These are phyloP conservation scores for Acromyrmex echinatior DNA, from an alignment of 1,140 invertebrate genomes.

Conservation along the genomic window DNA sequence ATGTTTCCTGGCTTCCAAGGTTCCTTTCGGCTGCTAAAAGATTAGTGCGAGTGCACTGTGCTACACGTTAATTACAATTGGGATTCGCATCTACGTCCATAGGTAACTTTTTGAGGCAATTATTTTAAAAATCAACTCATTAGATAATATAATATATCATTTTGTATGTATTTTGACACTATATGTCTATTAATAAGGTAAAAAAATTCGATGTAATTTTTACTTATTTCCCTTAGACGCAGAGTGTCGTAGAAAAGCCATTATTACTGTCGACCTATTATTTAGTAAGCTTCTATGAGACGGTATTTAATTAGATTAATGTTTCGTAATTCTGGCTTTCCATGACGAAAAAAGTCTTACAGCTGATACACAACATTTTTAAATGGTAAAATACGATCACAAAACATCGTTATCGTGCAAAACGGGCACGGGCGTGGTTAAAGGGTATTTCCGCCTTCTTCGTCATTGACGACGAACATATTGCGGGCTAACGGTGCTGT, in stretches of 20 bases:
- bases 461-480: not conserved
- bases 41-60: slow-evolving; percentile 28
- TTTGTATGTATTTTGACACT: not conserved
- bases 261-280: slow-evolving; percentile 21
- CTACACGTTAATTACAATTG: slow-evolving; percentile 20
- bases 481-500: slow-evolving; percentile 41
- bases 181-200: not conserved
- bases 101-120: not conserved
- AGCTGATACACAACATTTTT: slow-evolving; percentile 1
- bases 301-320: not conserved
- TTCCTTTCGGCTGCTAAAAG: slow-evolving; percentile 18
- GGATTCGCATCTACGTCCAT: slow-evolving; percentile 27
- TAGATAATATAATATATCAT: not conserved
- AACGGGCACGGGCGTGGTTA: slow-evolving; percentile 8
- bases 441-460: not conserved
- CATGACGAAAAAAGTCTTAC: not conserved
- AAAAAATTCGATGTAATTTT: not conserved
- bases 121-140: not conserved
- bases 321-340: slow-evolving; percentile 27
- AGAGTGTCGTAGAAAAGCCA: slow-evolving; percentile 35
- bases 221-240: not conserved
- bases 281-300: not conserved
- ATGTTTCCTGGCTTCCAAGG: slow-evolving; percentile 7
- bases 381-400: slow-evolving; percentile 23
- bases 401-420: slow-evolving; percentile 44